A percentile compares a stretch with the other conserved stretches of the same genome.
These are phyloP conservation scores for Pollenia amentaria DNA, from an alignment of 2,888 invertebrate genomes.

Conservation along the genomic window DNA sequence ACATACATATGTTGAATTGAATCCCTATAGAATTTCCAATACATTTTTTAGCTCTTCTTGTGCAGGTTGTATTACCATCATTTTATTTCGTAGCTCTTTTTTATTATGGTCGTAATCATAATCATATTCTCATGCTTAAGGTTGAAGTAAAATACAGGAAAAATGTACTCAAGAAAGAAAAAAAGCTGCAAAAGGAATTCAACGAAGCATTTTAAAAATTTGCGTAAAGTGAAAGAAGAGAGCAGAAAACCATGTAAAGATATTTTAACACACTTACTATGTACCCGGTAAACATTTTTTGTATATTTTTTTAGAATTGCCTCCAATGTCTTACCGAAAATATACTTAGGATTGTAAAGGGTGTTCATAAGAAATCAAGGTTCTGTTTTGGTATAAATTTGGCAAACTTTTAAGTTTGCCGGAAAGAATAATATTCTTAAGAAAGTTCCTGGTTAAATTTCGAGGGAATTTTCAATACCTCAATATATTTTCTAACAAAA, in stretches of 20 bases:
- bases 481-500: too few species aligned
- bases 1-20: constrained; percentile 9
- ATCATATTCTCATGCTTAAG: constrained; percentile 30
- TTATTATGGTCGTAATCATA: constrained; percentile 11
- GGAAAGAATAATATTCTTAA: too few species aligned
- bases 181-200: constrained; percentile 26
- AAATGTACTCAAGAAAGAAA: background rate
- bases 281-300: background rate
- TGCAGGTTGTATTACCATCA: background rate
- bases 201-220: constrained; percentile 39
- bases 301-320: too few species aligned
- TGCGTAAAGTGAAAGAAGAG: background rate
- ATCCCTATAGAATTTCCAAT: constrained; percentile 19
- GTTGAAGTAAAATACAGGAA: constrained; percentile 7
- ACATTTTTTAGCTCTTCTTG: background rate
- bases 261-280: background rate
- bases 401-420: too few species aligned
- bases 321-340: too few species aligned
- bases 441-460: too few species aligned
- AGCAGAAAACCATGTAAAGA: background rate
- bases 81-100: background rate
- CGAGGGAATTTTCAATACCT: too few species aligned
- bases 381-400: too few species aligned
- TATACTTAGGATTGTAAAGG: too few species aligned
- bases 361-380: too few species aligned